Evolutionary conservation across 2,797 vertebrate genomes (phyloP), one percentile per base, ranked within the genome.

Genomic region (Fistularia commersonii): DNA sequence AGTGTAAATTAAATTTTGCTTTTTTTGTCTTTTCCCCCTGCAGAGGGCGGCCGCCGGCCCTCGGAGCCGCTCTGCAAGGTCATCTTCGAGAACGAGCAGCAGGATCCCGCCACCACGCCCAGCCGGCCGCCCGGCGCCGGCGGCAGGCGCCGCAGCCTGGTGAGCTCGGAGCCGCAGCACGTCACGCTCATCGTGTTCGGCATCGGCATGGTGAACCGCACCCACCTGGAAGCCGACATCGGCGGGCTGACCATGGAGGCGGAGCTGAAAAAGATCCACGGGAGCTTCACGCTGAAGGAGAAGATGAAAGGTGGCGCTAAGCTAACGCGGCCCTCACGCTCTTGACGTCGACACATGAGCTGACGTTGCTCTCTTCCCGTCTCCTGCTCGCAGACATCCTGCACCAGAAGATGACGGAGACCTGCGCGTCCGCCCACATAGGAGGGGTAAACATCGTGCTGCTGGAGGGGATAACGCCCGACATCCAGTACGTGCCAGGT

Each of bases 321-420:
- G 35, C n/a, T n/a, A n/a, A n/a, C n/a, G n/a, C n/a, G n/a, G n/a
- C n/a, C n/a, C n/a, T n/a, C n/a, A n/a, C n/a, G n/a, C n/a, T n/a
- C 5, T 6, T 7, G 5, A 8, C 13, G 11, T 6, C 5, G 7
- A 11, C 7, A 42, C 3, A 41, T 11, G 40, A 14, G 13, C n/a
- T 3, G 41, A 13, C 8, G 7, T 9, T 23, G 6, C 7, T 41
- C 33, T 33, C 12, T 31, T 51, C 23, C 33, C 4, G 6, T 33
- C 14, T 7, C 3, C 45, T 1, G n/a, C 4, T 49, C 35, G 7
- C 59, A 99, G 97, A 99, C 82, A 94, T 98, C 45, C 88, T 99
- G n/a, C 97, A 99, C 81, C 97, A 98, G 77, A 99, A 98, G 80
- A 99, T 98, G 96, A 99, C 97, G 0, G 97, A 99, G 79, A 99